Evolutionary conservation across 2,888 invertebrate species (phyloP).

Genomic region (Drosophila ustulata): DNA sequence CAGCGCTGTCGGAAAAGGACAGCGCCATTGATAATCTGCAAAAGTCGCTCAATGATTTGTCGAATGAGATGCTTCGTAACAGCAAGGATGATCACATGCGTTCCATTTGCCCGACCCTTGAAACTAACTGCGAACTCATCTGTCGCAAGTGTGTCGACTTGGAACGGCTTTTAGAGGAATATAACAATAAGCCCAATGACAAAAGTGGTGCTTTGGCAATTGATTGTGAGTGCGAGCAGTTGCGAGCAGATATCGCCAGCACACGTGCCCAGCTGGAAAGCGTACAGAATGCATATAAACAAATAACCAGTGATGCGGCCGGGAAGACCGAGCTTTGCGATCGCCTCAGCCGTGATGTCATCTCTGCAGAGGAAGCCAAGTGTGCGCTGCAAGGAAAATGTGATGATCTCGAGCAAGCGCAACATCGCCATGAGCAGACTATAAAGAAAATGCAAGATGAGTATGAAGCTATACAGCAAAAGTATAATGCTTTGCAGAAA

Average conservation of each 20-base stretch:
- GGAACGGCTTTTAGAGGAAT: slow-evolving; percentile 62
- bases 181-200: slow-evolving; percentile 37
- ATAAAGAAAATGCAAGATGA: slow-evolving; percentile 69
- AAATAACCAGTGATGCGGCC: slow-evolving; percentile 56
- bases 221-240: slow-evolving; percentile 64
- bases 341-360: slow-evolving; percentile 59
- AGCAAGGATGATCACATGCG: slow-evolving; percentile 75
- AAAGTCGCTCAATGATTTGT: slow-evolving; percentile 58
- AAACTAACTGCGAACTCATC: slow-evolving; percentile 54
- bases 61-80: slow-evolving; percentile 63
- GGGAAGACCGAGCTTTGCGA: slow-evolving; percentile 66
- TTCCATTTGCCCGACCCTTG: slow-evolving; percentile 56
- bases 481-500: slow-evolving; percentile 70
- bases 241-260: slow-evolving; percentile 62
- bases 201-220: slow-evolving; percentile 14
- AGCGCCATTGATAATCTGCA: slow-evolving; percentile 65
- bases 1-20: slow-evolving; percentile 85
- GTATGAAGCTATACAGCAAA: slow-evolving; percentile 69
- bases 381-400: slow-evolving; percentile 68
- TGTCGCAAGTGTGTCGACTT: slow-evolving; percentile 76
- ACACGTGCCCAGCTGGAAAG: slow-evolving; percentile 61
- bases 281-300: slow-evolving; percentile 59
- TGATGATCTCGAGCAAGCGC: slow-evolving; percentile 61
- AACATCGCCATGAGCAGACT: slow-evolving; percentile 50
- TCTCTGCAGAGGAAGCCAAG: slow-evolving; percentile 60